These are phyloP conservation scores for Chymomyza caudatula DNA, from an alignment of 2,888 invertebrate genomes.

Conservation along the genomic window DNA sequence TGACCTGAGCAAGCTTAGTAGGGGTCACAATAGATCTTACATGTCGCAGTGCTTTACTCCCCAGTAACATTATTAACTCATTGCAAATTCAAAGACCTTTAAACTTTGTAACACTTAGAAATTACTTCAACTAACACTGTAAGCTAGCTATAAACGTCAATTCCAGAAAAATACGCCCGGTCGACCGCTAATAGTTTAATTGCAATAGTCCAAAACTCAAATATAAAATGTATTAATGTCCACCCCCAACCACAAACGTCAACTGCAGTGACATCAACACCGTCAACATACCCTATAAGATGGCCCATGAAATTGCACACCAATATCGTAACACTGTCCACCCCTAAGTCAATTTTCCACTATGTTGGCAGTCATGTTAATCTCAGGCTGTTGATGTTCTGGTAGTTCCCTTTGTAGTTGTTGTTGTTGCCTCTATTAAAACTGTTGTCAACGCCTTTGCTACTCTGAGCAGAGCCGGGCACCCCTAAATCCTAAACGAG, in stretches of 20 bases:
- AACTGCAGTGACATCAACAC: conserved; percentile 5
- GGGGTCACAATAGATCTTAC: too few relatives aligned
- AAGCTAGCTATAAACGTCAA: background rate
- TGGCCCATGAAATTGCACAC: background rate
- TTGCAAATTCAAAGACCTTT: too few relatives aligned
- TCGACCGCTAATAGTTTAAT: conserved; percentile 43
- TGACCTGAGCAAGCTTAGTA: too few relatives aligned
- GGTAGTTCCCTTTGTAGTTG: conserved; percentile 2
- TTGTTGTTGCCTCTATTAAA: conserved; percentile 18
- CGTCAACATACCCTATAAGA: conserved; percentile 21
- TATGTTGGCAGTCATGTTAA: conserved; percentile 56
- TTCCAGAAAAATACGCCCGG: background rate
- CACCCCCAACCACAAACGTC: conserved; percentile 8
- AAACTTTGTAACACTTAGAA: background rate
- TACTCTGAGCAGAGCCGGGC: conserved; percentile 8
- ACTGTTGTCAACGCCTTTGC: conserved; percentile 61
- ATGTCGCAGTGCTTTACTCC: too few relatives aligned
- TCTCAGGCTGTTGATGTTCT: conserved; percentile 32
- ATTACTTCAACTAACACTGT: background rate
- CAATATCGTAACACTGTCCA: background rate
- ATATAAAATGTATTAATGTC: conserved; percentile 35
- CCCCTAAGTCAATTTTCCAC: conserved; percentile 2
- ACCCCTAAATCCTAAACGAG: conserved; percentile 47
- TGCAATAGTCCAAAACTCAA: conserved; percentile 36
- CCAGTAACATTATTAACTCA: too few relatives aligned